A percentile compares a stretch with the other conserved stretches of the same genome.
Conservation (phyloP, 2,888 invertebrate genomes). For the Agonopterix subpropinquella region DNA sequence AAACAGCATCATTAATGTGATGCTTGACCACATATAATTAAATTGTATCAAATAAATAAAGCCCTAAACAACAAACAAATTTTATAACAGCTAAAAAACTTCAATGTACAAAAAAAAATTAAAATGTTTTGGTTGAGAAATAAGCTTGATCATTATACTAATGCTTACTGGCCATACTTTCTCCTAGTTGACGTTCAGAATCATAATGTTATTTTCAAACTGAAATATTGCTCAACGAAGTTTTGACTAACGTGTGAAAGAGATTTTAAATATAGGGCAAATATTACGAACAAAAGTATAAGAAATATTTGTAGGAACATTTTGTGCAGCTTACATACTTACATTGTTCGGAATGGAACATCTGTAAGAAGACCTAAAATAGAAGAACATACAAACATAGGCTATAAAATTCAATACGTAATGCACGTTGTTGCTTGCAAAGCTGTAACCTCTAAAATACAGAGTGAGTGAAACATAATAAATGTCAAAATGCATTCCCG, state of each 20-base stretch:
- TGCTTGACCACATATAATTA: too few relatives aligned
- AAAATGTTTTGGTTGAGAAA: constrained; percentile 10
- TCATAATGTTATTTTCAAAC: constrained; percentile 7
- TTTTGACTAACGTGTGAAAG: not conserved
- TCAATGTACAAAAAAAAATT: not conserved
- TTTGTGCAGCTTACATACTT: too few relatives aligned
- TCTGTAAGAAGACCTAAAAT: constrained; percentile 43
- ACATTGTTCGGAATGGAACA: constrained; percentile 22
- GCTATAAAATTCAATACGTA: constrained; percentile 43
- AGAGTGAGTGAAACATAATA: constrained; percentile 48
- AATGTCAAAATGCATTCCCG: constrained; percentile 37
- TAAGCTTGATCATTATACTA: constrained; percentile 14
- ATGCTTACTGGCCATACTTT: constrained; percentile 17
- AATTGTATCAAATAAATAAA: too few relatives aligned
- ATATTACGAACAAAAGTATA: not conserved
- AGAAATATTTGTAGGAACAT: not conserved
- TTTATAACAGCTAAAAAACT: not conserved
- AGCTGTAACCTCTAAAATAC: constrained; percentile 43
- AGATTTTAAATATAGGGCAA: constrained; percentile 1
- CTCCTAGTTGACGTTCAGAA: constrained; percentile 12
- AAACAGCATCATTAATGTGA: too few relatives aligned
- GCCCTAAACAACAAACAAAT: too few relatives aligned
- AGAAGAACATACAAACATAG: constrained; percentile 34
- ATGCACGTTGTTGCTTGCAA: constrained; percentile 29
- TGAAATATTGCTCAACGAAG: constrained; percentile 2